Conservation (phyloP, 2,888 invertebrate species). For the Eurytoma adleriae region DNA sequence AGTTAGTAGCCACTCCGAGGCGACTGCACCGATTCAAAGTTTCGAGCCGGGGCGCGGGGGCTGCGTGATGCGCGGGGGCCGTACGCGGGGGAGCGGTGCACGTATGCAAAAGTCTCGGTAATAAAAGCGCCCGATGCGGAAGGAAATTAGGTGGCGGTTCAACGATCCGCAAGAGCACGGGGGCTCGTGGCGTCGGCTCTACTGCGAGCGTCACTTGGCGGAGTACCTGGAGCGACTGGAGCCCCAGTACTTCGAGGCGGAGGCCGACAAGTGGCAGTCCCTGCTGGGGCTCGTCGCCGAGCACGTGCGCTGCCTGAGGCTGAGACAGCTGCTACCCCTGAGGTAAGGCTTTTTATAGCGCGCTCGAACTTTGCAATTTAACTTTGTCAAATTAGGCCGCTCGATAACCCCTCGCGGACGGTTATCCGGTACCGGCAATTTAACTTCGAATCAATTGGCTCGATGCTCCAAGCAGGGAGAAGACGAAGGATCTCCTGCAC, state of each 20-base stretch:
- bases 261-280: constrained; percentile 59
- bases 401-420: not conserved
- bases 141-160: constrained; percentile 41
- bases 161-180: constrained; percentile 43
- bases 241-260: constrained; percentile 62
- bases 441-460: not conserved
- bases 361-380: not conserved
- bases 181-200: constrained; percentile 71
- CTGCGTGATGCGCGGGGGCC: not conserved
- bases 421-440: not conserved
- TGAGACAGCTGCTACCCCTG: constrained; percentile 66
- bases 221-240: constrained; percentile 70
- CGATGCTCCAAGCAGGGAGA: not conserved
- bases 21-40: not conserved
- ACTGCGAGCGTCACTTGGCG: constrained; percentile 71
- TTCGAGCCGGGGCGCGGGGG: no score
- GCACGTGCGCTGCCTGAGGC: constrained; percentile 62
- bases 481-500: constrained; percentile 72
- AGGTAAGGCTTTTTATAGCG: constrained; percentile 62
- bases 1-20: no score
- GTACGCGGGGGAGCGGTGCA: not conserved
- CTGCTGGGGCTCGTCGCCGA: constrained; percentile 62
- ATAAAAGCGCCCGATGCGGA: not conserved
- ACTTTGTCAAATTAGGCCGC: constrained; percentile 29
- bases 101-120: not conserved